Conservation (phyloP, 2,113 vertebrate genomes). For the Apteryx mantelli region DNA sequence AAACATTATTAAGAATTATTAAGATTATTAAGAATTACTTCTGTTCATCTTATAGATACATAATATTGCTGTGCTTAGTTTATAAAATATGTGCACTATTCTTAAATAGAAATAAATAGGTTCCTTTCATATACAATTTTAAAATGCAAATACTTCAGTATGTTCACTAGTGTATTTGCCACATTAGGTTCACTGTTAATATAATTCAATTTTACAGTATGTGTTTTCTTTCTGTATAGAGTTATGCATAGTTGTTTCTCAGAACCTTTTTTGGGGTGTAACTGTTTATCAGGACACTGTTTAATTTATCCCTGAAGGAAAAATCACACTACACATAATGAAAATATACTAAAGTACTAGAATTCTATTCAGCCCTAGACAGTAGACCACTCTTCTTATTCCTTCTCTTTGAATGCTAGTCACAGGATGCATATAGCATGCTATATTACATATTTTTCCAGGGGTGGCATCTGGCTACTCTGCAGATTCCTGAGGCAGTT, state of each 20-base stretch:
- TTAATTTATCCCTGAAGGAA: not conserved
- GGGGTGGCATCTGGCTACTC: slow-evolving; percentile 55
- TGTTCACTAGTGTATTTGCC: not conserved
- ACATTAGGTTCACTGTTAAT: not conserved
- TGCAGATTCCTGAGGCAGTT: slow-evolving; percentile 36
- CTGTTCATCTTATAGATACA: not conserved
- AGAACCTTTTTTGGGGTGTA: not conserved
- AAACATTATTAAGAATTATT: not conserved
- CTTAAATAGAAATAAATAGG: not conserved
- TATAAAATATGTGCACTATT: not conserved
- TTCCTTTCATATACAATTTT: not conserved
- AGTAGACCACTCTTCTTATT: too few species aligned
- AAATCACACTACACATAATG: not conserved
- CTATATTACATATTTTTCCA: not conserved
- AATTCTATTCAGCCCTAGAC: not conserved
- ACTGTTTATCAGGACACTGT: not conserved
- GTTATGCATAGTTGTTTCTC: not conserved
- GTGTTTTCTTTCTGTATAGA: not conserved
- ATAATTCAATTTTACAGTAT: not conserved
- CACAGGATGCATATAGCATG: not conserved
- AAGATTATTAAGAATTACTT: not conserved
- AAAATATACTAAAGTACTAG: not conserved
- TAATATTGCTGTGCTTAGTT: not conserved
- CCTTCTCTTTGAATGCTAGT: not conserved
- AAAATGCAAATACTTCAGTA: not conserved